Evolutionary conservation across 2,888 invertebrate genomes (phyloP).

Genomic region (Gymnoscelis rufifasciata): DNA sequence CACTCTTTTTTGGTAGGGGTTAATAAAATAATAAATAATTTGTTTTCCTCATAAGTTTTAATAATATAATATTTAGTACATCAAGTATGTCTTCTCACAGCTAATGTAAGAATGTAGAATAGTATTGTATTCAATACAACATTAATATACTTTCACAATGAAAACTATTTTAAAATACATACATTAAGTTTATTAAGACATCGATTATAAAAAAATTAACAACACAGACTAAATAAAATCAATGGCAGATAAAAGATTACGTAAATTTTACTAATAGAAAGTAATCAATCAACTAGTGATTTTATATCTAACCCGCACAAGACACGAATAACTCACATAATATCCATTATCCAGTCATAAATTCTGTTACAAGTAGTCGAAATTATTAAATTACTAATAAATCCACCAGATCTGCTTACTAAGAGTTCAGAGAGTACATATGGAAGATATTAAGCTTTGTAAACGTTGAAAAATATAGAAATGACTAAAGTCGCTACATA

Average conservation of each 20-base stretch:
- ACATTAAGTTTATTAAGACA: conserved; percentile 17
- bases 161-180: conserved; percentile 22
- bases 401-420: too few species aligned
- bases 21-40: background rate
- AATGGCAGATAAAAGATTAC: conserved; percentile 11
- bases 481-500: too few species aligned
- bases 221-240: conserved; percentile 15
- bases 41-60: conserved; percentile 27
- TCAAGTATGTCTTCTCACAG: conserved; percentile 24
- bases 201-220: conserved; percentile 15
- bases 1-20: background rate
- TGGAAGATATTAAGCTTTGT: too few species aligned
- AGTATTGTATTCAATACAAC: conserved; percentile 17
- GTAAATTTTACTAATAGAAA: conserved; percentile 15
- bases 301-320: conserved; percentile 11
- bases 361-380: background rate
- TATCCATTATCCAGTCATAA: background rate
- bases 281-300: conserved; percentile 13
- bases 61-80: conserved; percentile 30
- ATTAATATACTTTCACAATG: conserved; percentile 22
- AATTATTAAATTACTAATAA: background rate
- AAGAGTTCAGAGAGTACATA: too few species aligned
- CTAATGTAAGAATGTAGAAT: conserved; percentile 21
- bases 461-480: too few species aligned
- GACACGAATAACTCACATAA: conserved; percentile 8